A percentile compares a stretch with the other conserved stretches of the same genome.
These are phyloP conservation scores for Eilema griseolum DNA, from an alignment of 2,888 invertebrate genomes.

Conservation along the genomic window DNA sequence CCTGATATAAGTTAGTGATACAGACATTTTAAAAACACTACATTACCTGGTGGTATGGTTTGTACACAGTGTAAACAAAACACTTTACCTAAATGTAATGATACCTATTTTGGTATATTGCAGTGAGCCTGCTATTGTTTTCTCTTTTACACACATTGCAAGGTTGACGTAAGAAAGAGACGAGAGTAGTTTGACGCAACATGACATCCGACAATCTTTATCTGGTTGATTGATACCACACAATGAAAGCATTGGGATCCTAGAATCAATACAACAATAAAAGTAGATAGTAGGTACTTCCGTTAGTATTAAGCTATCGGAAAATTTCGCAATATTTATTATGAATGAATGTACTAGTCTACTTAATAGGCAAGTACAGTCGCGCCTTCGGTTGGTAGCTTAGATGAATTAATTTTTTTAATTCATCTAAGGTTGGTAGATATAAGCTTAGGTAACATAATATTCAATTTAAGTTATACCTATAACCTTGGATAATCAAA, in stretches of 20 bases:
- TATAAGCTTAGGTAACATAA: no score
- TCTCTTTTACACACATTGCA: conserved; percentile 15
- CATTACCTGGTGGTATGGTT: not conserved
- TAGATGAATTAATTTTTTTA: no score
- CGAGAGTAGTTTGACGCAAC: not conserved
- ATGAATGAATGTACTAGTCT: no score
- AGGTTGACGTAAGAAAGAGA: conserved; percentile 8
- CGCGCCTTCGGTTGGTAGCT: no score
- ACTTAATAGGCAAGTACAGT: no score
- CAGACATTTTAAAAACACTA: not conserved
- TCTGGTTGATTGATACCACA: conserved; percentile 18
- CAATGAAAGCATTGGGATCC: conserved; percentile 8
- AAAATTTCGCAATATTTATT: no score
- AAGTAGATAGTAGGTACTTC: not conserved
- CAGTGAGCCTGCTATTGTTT: conserved; percentile 10
- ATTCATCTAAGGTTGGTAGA: no score
- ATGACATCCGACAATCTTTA: conserved; percentile 9
- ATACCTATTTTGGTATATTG: not conserved
- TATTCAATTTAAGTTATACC: no score
- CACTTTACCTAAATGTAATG: conserved; percentile 3
- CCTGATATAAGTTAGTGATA: not conserved
- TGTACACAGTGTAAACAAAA: conserved; percentile 6
- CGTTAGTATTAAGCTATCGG: no score
- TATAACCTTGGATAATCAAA: no score
- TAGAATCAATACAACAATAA: not conserved